Evolutionary conservation across 2,888 invertebrate species (phyloP).

Genomic region (Zele albiditarsus): DNA sequence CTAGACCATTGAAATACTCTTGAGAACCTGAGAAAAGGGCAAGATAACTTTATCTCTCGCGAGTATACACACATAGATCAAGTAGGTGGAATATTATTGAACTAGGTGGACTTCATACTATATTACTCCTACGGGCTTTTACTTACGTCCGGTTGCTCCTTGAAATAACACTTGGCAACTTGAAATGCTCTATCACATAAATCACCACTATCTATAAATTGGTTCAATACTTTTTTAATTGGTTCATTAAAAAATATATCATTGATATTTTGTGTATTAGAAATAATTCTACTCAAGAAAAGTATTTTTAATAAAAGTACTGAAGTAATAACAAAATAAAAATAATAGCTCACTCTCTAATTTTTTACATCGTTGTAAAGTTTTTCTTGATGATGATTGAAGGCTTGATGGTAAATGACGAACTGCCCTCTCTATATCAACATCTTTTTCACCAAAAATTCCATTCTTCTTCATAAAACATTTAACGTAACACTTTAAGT

Average conservation of each 20-base stretch:
- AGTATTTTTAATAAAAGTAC: too few species aligned
- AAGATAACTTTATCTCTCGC: background rate
- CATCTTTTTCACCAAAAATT: conserved; percentile 56
- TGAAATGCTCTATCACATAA: conserved; percentile 64
- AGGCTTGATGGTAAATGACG: conserved; percentile 58
- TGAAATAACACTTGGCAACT: conserved; percentile 62
- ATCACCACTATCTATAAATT: conserved; percentile 56
- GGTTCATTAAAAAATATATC: conserved; percentile 5
- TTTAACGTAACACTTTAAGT: conserved; percentile 64
- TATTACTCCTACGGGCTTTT: conserved; percentile 10
- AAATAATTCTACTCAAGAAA: too few species aligned
- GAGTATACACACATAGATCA: conserved; percentile 8
- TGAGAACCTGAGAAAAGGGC: conserved; percentile 53
- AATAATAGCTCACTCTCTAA: conserved; percentile 54
- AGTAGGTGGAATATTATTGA: conserved; percentile 20
- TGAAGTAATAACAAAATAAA: background rate
- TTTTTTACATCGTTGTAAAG: conserved; percentile 58
- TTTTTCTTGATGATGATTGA: conserved; percentile 54
- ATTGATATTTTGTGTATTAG: too few species aligned
- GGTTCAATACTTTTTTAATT: background rate
- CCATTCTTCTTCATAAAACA: conserved; percentile 63
- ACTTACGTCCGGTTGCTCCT: conserved; percentile 59
- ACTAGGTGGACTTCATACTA: background rate
- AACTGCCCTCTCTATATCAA: conserved; percentile 59
- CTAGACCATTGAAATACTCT: conserved; percentile 54